phyloP scores from a whole-genome alignment of 2,113 vertebrate species.

The Marmota monax region DNA sequence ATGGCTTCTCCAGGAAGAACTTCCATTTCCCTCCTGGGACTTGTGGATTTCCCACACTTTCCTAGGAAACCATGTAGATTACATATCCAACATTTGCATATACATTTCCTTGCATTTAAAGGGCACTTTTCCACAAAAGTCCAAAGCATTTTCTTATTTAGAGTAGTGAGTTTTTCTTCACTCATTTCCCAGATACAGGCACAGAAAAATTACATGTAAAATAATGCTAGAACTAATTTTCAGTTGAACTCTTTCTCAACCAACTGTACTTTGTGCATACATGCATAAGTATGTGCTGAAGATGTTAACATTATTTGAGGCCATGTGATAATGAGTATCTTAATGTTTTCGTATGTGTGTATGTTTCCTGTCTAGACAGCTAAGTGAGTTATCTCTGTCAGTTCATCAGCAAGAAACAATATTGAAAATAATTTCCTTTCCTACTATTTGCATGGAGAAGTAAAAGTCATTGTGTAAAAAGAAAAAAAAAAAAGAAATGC shows the following conservation, averaged over 20 bases:
- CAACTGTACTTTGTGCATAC: background rate
- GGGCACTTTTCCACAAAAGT: background rate
- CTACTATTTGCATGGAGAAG: slow-evolving; percentile 51
- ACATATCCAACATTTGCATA: background rate
- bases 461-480: slow-evolving; percentile 25
- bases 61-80: background rate
- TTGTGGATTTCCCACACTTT: background rate
- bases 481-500: background rate
- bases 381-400: slow-evolving; percentile 68
- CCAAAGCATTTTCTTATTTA: slow-evolving; percentile 4
- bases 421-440: slow-evolving; percentile 67
- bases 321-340: background rate
- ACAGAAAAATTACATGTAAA: background rate
- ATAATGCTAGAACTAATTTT: background rate
- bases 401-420: slow-evolving; percentile 55
- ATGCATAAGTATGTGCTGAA: background rate
- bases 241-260: background rate
- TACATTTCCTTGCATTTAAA: background rate
- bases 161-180: background rate
- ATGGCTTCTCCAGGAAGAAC: slow-evolving; percentile 3
- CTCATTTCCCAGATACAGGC: background rate
- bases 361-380: slow-evolving; percentile 68
- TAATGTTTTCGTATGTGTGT: slow-evolving; percentile 55
- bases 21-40: background rate
- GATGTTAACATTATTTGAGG: slow-evolving; percentile 27